phyloP scores from a whole-genome alignment of 2,113 vertebrate species.

The Apistogramma diplotaenia region DNA sequence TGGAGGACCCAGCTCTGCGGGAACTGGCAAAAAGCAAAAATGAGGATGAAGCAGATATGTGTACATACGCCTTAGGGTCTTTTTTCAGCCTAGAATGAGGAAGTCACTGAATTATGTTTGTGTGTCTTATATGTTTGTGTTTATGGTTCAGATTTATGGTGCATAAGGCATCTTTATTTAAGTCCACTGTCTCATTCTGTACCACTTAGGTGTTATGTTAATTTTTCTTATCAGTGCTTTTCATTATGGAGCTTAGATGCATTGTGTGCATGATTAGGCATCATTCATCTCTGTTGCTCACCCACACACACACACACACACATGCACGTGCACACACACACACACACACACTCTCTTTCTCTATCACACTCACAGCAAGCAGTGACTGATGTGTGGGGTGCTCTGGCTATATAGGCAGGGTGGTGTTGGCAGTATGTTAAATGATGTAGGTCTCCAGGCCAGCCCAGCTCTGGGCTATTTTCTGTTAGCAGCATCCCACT shows the following conservation, averaged over 20 bases:
- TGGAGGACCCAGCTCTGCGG: conserved; percentile 54
- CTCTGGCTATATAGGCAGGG: conserved; percentile 39
- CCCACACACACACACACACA: background rate
- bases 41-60: conserved; percentile 68
- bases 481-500: conserved; percentile 5
- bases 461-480: conserved; percentile 13
- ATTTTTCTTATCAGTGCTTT: conserved; percentile 67
- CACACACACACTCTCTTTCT: background rate
- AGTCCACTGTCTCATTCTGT: conserved; percentile 57
- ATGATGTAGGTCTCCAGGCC: conserved; percentile 54
- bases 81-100: conserved; percentile 43
- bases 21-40: conserved; percentile 60
- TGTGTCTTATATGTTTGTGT: conserved; percentile 56
- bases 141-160: conserved; percentile 55
- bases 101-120: conserved; percentile 34
- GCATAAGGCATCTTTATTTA: conserved; percentile 51
- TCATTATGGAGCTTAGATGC: conserved; percentile 62
- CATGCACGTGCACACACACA: background rate
- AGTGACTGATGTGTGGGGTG: conserved; percentile 58
- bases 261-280: conserved; percentile 67
- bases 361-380: conserved; percentile 5
- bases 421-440: conserved; percentile 64
- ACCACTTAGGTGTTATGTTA: conserved; percentile 68
- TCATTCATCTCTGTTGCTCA: conserved; percentile 58
- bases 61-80: conserved; percentile 64